Conservation (phyloP, 2,113 vertebrate species). For the Burhinus bistriatus region DNA sequence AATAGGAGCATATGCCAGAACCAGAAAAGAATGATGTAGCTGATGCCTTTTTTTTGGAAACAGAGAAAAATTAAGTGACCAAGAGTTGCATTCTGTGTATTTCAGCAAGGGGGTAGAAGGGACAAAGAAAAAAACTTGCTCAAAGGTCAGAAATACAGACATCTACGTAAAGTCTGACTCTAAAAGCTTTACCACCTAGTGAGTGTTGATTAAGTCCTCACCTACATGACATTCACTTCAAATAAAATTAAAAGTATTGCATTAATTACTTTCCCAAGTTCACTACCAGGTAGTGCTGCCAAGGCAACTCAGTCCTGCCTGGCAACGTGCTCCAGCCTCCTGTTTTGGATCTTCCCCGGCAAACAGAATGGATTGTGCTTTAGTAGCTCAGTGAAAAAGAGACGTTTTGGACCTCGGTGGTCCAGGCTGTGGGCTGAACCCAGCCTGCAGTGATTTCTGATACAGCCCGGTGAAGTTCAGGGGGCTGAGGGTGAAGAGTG, state of each 20-base stretch:
- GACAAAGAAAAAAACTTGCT: neutral
- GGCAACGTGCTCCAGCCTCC: neutral
- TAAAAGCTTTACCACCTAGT: neutral
- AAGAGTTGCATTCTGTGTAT: neutral
- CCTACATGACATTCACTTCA: neutral
- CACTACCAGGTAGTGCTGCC: neutral
- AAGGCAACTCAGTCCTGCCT: neutral
- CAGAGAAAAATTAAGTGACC: neutral
- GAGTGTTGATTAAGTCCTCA: neutral
- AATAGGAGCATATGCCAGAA: neutral
- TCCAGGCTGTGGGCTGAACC: neutral
- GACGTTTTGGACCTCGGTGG: neutral
- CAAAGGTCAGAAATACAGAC: neutral
- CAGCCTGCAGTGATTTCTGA: neutral
- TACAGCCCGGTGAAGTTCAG: accelerated
- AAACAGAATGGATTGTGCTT: neutral
- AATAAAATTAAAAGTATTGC: neutral
- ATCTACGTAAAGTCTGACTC: neutral
- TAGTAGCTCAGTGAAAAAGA: neutral
- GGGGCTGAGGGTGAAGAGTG: neutral
- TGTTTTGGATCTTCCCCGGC: neutral
- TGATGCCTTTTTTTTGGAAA: neutral
- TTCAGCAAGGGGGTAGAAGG: neutral
- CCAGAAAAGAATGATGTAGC: neutral
- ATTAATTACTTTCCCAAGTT: neutral